Evolutionary conservation across 2,888 invertebrate species (phyloP).

Genomic region (Ectobius pallidus): DNA sequence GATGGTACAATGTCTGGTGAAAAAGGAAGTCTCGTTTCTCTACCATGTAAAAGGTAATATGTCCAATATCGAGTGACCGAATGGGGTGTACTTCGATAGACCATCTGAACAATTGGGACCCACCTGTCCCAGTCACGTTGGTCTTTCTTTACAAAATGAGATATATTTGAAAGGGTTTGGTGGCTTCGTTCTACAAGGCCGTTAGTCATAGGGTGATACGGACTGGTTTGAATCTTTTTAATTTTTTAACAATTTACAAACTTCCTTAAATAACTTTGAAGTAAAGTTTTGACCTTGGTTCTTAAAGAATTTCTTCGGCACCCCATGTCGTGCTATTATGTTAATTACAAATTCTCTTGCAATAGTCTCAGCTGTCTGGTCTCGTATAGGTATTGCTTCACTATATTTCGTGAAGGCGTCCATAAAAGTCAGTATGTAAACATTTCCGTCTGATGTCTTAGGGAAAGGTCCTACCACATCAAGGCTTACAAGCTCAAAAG

Average conservation of each 20-base stretch:
- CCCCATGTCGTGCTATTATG: not conserved
- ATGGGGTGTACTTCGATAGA: not conserved
- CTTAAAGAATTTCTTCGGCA: not conserved
- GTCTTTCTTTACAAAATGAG: not conserved
- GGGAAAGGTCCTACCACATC: slow-evolving; percentile 44
- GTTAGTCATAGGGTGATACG: not conserved
- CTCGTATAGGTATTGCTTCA: slow-evolving; percentile 42
- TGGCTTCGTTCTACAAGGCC: not conserved
- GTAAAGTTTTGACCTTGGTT: not conserved
- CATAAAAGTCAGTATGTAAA: slow-evolving; percentile 41
- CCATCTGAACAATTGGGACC: not conserved
- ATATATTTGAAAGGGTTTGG: not conserved
- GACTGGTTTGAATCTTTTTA: not conserved
- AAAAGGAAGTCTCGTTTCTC: too few relatives aligned
- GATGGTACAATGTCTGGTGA: too few relatives aligned
- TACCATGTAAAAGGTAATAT: not conserved
- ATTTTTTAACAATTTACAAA: too few relatives aligned
- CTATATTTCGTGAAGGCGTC: slow-evolving; percentile 42
- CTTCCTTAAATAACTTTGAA: too few relatives aligned
- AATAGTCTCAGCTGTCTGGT: slow-evolving; percentile 45
- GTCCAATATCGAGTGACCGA: not conserved
- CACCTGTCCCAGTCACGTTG: not conserved
- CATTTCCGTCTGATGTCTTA: slow-evolving; percentile 26
- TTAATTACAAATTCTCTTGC: slow-evolving; percentile 33
- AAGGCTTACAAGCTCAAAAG: slow-evolving; percentile 43